phyloP scores from a whole-genome alignment of 2,113 vertebrate genomes.

The Poeciliopsis occidentalis region DNA sequence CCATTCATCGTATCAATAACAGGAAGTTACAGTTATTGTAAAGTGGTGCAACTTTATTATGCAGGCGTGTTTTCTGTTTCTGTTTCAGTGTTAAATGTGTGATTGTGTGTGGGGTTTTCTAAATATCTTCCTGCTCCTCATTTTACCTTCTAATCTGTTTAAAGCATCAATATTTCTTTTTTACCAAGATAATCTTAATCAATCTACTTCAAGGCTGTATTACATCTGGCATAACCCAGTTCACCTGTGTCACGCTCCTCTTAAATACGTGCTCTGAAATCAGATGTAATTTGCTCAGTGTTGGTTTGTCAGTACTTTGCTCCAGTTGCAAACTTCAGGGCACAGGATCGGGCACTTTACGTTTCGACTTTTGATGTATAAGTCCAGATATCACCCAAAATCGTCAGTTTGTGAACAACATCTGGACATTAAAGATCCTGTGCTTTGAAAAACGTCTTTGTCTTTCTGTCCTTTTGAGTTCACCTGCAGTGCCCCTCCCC shows the following conservation, averaged over 20 bases:
- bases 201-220: constrained; percentile 54
- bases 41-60: not conserved
- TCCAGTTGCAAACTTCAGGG: constrained; percentile 38
- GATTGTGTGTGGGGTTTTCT: constrained; percentile 28
- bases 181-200: constrained; percentile 24
- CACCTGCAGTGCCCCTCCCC: constrained; percentile 39
- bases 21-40: not conserved
- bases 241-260: not conserved
- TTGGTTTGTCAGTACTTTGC: constrained; percentile 14
- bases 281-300: constrained; percentile 2
- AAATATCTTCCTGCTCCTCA: constrained; percentile 19
- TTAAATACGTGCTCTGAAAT: not conserved
- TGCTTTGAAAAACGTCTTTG: constrained; percentile 46
- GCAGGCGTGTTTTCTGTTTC: not conserved
- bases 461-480: constrained; percentile 9
- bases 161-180: constrained; percentile 23
- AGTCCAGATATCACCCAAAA: not conserved
- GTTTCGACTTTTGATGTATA: not conserved
- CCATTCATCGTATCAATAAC: not conserved
- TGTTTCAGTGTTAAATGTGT: not conserved
- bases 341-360: constrained; percentile 28
- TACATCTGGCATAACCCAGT: constrained; percentile 27
- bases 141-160: constrained; percentile 39
- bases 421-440: constrained; percentile 23
- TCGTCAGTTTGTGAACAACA: not conserved